Evolutionary conservation across 1,140 invertebrate species (phyloP), one percentile per base, ranked within the genome.

Genomic region (Scaptomyza pallida): DNA sequence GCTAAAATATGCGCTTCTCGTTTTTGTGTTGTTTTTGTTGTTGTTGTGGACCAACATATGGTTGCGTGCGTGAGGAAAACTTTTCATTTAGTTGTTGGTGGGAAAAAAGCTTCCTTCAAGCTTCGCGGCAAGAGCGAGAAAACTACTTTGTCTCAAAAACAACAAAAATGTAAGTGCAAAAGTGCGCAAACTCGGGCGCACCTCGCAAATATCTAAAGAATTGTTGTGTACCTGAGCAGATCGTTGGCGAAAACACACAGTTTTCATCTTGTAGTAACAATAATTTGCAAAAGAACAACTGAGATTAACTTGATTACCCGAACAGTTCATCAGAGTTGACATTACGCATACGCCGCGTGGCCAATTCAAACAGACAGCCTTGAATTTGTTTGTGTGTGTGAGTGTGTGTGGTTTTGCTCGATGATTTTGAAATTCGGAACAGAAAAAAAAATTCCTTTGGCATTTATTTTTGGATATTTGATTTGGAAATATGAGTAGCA

Each of bases 391-490:
- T 23, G 45, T 33, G 37, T n/a, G n/a, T n/a, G n/a, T n/a, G n/a
- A n/a, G n/a, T n/a, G 16, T 16, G 52, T 23, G 45, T 33, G 37
- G 37, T 13, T 10, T 12, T 9, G 50, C 33, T 37, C 33, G 33
- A 26, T 55, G 55, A 81, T 81, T 77, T 68, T 63, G 43, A 64
- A 72, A 73, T 74, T 79, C 51, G 33, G 45, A 74, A 37, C 60
- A 40, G 44, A 74, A 30, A 30, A 30, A 56, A 40, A 48, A 73
- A 81, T 76, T 85, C 76, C 52, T 73, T 44, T 56, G 64, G 54
- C 23, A 72, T 86, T 86, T 86, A 86, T 86, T 86, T 86, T 86
- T 86, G 81, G 81, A 86, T 72, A 77, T 86, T 88, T 64, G 74
- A 81, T 88, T 88, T 88, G 82, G 82, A 88, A 88, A 88, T 86